phyloP scores from a whole-genome alignment of 2,113 vertebrate genomes.

The Apus apus region DNA sequence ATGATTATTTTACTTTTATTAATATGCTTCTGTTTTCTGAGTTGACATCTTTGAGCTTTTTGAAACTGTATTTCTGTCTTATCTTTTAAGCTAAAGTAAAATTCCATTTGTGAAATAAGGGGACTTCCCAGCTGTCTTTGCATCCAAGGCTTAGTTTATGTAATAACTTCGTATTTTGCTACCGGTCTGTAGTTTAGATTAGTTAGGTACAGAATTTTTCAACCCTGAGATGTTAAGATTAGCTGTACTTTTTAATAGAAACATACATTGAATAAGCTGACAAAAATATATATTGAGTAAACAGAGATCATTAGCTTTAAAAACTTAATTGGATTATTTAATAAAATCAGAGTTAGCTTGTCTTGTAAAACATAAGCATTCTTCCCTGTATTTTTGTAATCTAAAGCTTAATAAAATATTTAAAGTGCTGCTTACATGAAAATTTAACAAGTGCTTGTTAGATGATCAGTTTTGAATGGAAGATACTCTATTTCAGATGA shows the following conservation, averaged over 20 bases:
- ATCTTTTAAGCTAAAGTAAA: not conserved
- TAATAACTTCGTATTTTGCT: not conserved
- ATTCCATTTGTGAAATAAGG: not conserved
- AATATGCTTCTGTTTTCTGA: not conserved
- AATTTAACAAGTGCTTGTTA: not conserved
- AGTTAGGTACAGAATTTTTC: not conserved
- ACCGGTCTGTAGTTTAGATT: not conserved
- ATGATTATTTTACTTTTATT: not conserved
- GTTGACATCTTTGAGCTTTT: not conserved
- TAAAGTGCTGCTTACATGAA: not conserved
- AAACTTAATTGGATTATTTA: not conserved
- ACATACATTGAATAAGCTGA: not conserved
- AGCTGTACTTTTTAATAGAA: not conserved
- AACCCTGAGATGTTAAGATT: not conserved
- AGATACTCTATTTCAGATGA: not conserved
- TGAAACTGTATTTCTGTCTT: not conserved
- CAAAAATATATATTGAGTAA: not conserved
- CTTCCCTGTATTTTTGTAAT: not conserved
- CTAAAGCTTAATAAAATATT: constrained; percentile 34
- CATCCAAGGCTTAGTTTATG: not conserved
- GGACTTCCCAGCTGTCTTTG: not conserved
- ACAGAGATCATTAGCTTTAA: not conserved
- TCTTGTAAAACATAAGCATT: not conserved
- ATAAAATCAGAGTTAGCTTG: not conserved
- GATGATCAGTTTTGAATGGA: constrained; percentile 31